Evolutionary conservation across 2,113 vertebrate genomes (phyloP).

Genomic region (Chlorodrepanis virens): DNA sequence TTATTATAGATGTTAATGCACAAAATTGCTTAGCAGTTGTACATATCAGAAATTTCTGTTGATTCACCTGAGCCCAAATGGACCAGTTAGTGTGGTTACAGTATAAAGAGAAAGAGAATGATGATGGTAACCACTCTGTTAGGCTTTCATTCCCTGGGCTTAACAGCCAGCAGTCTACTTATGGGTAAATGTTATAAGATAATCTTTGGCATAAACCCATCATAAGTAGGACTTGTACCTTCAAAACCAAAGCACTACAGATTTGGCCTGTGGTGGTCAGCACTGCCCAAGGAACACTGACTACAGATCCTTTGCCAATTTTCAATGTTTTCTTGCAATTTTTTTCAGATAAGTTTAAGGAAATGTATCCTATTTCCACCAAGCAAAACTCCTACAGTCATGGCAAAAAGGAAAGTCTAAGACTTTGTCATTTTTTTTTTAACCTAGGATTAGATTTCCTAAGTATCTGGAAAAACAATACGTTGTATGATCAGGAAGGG

Average conservation of each 20-base stretch:
- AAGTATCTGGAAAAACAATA: neutral
- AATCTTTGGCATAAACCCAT: neutral
- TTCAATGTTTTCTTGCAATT: neutral
- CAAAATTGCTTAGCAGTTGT: neutral
- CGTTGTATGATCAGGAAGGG: neutral
- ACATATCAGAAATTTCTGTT: neutral
- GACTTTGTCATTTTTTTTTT: neutral
- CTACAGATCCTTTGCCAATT: neutral
- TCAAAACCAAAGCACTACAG: neutral
- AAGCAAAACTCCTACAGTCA: neutral
- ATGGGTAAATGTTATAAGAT: neutral
- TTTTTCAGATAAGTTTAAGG: neutral
- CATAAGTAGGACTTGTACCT: neutral
- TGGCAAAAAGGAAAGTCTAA: neutral
- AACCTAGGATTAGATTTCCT: neutral
- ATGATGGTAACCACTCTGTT: neutral
- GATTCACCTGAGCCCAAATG: neutral
- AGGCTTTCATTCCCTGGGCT: neutral
- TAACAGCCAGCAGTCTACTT: neutral
- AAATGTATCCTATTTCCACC: neutral
- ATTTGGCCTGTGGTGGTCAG: neutral
- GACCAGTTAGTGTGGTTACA: neutral
- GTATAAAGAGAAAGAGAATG: neutral
- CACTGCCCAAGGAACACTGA: neutral
- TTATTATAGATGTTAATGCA: neutral